These are phyloP conservation scores for Pogonomyrmex barbatus DNA, from an alignment of 1,140 invertebrate species.

Conservation along the genomic window DNA sequence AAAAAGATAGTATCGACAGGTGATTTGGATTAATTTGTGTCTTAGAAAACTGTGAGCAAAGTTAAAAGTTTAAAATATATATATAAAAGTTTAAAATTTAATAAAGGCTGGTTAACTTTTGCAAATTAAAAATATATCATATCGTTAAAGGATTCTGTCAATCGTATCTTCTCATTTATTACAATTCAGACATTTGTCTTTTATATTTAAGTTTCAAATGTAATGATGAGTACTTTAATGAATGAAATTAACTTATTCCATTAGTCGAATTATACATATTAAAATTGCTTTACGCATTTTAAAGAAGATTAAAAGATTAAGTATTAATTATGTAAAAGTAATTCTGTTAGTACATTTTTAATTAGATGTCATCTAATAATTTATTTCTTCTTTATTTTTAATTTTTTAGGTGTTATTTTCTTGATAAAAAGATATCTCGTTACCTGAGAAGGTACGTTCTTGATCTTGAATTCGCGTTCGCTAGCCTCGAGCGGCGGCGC, in stretches of 20 bases:
- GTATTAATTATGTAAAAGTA: neutral
- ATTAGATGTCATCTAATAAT: neutral
- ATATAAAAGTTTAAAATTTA: neutral
- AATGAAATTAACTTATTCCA: neutral
- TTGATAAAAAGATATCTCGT: conserved; percentile 48
- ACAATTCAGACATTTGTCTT: neutral
- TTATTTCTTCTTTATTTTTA: neutral
- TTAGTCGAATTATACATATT: neutral
- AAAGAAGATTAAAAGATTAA: neutral
- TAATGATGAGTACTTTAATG: neutral
- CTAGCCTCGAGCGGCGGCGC: conserved; percentile 94
- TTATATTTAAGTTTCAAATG: neutral
- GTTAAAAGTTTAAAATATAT: neutral
- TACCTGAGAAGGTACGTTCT: conserved; percentile 95
- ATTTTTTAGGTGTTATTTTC: neutral
- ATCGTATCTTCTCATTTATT: neutral
- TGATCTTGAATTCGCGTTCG: conserved; percentile 96
- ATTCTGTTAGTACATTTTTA: neutral
- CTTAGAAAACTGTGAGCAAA: neutral
- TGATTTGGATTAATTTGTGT: neutral
- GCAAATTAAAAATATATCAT: neutral
- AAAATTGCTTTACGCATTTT: neutral
- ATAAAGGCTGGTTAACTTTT: neutral
- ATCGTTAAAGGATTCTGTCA: neutral
- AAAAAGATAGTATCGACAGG: neutral